Evolutionary conservation across 2,113 vertebrate species (phyloP).

Genomic region (Trichechus manatus): DNA sequence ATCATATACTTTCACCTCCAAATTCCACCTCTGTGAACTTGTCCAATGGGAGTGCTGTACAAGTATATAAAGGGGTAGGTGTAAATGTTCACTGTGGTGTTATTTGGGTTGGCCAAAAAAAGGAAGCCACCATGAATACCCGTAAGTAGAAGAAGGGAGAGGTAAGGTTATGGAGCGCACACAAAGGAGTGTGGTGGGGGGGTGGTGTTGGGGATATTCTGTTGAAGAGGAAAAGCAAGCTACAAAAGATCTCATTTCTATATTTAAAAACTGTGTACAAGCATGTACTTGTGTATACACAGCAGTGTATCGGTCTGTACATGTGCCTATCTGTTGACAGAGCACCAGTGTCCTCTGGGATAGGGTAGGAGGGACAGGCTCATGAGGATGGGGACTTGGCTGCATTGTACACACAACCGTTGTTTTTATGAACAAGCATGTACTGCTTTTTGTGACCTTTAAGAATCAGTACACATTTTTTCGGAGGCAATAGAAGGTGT

Average conservation of each 20-base stretch:
- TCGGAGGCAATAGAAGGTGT: neutral
- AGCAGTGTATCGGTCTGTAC: neutral
- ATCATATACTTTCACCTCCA: neutral
- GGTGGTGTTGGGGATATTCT: neutral
- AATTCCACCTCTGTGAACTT: neutral
- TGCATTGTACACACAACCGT: neutral
- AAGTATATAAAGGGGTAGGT: neutral
- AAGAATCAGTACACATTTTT: neutral
- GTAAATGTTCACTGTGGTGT: neutral
- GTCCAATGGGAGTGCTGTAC: neutral
- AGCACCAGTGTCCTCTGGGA: neutral
- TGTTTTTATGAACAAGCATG: neutral
- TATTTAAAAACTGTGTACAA: neutral
- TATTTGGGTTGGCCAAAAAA: neutral
- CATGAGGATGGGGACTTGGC: neutral
- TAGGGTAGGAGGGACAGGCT: neutral
- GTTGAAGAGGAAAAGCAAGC: slow-evolving; percentile 7
- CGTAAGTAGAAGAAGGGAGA: neutral
- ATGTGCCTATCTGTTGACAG: neutral
- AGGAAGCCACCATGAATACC: neutral
- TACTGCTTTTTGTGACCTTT: neutral
- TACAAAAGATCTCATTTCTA: neutral
- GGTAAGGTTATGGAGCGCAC: neutral
- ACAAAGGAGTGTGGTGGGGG: neutral
- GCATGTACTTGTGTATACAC: neutral